Base-by-base conservation (phyloP, 2,797 vertebrate genomes). In the Schizothorax lantsangensis region DNA sequence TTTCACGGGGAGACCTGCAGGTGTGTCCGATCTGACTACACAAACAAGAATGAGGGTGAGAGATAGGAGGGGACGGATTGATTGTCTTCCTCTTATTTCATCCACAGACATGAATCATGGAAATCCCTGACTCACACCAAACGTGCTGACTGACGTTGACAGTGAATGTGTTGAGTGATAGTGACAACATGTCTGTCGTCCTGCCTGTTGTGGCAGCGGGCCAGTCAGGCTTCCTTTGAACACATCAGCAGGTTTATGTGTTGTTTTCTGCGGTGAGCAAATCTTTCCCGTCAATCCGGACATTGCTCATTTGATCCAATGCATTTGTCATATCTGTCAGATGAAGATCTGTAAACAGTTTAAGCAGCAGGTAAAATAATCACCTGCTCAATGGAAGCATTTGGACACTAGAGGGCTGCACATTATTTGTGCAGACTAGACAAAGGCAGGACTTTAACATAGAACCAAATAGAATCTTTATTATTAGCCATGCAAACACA, bases 141-240 rank as follows among this genome's bases (percentile, higher is more conserved):
- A 88, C n/a, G 52, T 72, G 77, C 78, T 80, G 93, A 91, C 84
- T 7, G 82, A 90, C 69, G 84, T 86, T 96, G 95, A 96, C 93
- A 2, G 14, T 21, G 68, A 79, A 62, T 14, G 77, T 72, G 77
- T 85, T 73, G 93, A 91, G 86, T 10, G 82, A 89, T 79, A 86
- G 87, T 96, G 95, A 96, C 93, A 91, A 91, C 92, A 95, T 91
- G 95, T 95, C 95, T 96, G 91, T 75, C 19, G 88, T 91, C 91
- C 92, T 91, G 89, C 91, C 91, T 79, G 83, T 79, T 89, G 38
- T 94, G 93, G 93, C 93, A 88, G 81, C 85, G 33, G 75, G 64
- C 89, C 89, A 88, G 40, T 75, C 59, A 84, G 85, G 47, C 59
- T 17, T 14, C 30, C 69, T 49, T 23, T 64, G 33, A 75, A 84